Conservation (phyloP, 37 sponge, comb jelly and placozoan genomes). For the Geodia barretti region DNA sequence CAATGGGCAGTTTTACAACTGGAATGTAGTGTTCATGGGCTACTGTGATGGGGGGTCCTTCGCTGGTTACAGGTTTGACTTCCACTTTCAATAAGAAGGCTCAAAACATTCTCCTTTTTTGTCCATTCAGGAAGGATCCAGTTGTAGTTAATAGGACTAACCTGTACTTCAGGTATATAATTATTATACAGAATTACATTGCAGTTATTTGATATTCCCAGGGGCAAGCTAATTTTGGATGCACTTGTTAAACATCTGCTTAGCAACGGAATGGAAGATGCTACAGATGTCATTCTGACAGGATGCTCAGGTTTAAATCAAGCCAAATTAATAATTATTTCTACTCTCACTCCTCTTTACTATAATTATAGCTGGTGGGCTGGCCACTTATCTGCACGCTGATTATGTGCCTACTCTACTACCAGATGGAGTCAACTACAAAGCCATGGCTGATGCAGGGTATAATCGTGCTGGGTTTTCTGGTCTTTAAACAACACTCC, state of each 20-base stretch:
- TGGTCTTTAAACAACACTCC: neutral
- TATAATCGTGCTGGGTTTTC: neutral
- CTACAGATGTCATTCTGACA: constrained; percentile 76
- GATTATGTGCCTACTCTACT: constrained; percentile 53
- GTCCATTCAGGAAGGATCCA: neutral
- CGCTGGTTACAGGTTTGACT: constrained; percentile 71
- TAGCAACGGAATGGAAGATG: constrained; percentile 41
- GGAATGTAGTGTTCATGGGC: constrained; percentile 55
- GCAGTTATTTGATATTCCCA: neutral
- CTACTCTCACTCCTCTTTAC: too few species aligned
- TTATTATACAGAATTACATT: too few species aligned
- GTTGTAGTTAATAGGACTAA: neutral
- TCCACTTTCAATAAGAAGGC: too few species aligned
- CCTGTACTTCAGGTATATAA: neutral
- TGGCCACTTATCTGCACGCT: constrained; percentile 72
- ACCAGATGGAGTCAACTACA: constrained; percentile 24
- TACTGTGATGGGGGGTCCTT: constrained; percentile 92
- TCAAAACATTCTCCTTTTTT: neutral
- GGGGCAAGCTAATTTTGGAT: constrained; percentile 19
- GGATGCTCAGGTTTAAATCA: constrained; percentile 73
- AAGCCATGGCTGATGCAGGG: constrained; percentile 79
- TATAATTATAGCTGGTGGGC: constrained; percentile 79
- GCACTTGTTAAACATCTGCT: constrained; percentile 37
- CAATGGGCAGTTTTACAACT: constrained; percentile 72
- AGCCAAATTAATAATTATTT: too few species aligned